Conservation (phyloP, 2,113 vertebrate genomes). For the Ifrita kowaldi region DNA sequence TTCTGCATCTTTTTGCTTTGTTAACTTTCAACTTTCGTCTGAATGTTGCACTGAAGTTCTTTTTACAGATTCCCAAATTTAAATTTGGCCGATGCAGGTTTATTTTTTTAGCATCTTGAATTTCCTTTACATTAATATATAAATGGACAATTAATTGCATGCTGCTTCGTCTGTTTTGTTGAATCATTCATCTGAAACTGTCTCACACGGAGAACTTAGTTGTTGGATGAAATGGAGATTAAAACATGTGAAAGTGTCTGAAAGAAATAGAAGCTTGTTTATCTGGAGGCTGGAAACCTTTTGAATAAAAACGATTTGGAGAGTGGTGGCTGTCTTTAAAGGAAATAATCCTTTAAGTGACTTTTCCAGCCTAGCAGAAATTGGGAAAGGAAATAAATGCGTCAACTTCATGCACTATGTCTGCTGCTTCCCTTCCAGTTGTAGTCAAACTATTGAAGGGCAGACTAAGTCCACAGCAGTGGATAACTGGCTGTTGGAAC, state of each 20-base stretch:
- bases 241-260: background rate
- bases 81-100: background rate
- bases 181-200: background rate
- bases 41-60: background rate
- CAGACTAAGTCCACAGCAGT: background rate
- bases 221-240: background rate
- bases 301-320: background rate
- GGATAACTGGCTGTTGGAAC: background rate
- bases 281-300: background rate
- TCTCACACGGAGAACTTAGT: background rate
- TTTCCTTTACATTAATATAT: background rate
- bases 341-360: background rate
- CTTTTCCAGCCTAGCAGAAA: background rate
- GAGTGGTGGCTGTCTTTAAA: background rate
- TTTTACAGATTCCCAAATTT: background rate
- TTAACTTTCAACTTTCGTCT: background rate
- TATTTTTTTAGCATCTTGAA: background rate
- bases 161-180: background rate
- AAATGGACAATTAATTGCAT: background rate
- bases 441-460: background rate
- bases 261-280: background rate
- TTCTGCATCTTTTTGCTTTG: background rate
- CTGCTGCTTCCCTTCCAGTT: fast-evolving
- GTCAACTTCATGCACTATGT: background rate
- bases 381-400: background rate